phyloP scores from a whole-genome alignment of 1,140 invertebrate species.

The Pseudomyrmex concolor region DNA sequence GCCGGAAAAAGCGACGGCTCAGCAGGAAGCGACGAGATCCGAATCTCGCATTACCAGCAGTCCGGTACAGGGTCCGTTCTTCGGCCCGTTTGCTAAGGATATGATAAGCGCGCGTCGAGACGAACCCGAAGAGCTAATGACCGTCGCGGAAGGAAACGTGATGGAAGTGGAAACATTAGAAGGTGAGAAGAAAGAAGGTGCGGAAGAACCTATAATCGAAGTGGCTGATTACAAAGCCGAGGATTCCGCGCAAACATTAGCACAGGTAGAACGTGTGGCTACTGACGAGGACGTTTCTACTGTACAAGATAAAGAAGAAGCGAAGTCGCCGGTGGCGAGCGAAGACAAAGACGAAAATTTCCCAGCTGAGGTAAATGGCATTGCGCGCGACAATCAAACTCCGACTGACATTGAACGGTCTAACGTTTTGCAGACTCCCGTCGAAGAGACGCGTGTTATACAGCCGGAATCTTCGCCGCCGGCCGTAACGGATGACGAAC shows the following conservation, averaged over 20 bases:
- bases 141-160: background rate
- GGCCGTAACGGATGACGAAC: constrained; percentile 65
- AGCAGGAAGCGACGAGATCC: background rate
- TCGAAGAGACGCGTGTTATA: constrained; percentile 63
- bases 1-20: background rate
- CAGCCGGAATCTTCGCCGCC: constrained; percentile 56
- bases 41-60: constrained; percentile 45
- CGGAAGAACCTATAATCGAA: background rate
- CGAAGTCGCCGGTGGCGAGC: constrained; percentile 21
- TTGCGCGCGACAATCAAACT: constrained; percentile 61
- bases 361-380: constrained; percentile 74
- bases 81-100: constrained; percentile 73
- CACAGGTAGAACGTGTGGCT: background rate
- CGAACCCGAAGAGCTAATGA: background rate
- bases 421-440: constrained; percentile 74
- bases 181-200: background rate
- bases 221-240: no score
- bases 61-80: constrained; percentile 73
- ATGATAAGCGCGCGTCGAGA: constrained; percentile 27
- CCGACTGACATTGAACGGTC: constrained; percentile 77
- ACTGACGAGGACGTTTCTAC: background rate
- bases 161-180: background rate
- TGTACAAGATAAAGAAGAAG: background rate
- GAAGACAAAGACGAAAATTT: constrained; percentile 70
- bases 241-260: background rate